Base-by-base conservation (phyloP, 2,888 invertebrate genomes). In the Ennomos erosarius region DNA sequence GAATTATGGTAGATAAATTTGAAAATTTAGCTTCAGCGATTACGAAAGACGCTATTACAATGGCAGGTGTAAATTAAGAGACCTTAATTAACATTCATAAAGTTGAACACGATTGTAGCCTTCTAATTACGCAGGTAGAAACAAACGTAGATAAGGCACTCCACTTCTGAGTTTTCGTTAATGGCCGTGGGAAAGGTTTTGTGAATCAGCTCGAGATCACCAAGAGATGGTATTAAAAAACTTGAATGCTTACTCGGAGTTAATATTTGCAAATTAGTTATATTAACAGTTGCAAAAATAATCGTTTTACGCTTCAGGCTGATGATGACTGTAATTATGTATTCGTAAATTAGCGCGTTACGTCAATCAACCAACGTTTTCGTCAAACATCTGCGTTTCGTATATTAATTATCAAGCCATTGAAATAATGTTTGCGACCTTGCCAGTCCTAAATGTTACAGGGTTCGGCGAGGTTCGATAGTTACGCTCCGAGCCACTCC, bases 51-150 rank as follows among this genome's bases (percentile, higher is more conserved):
- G 66, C 67, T 68, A 73, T 71, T 71, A 70, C 64, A 60, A 63
- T 53, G 51, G 64, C 58, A 65, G 67, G 67, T 69, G 69, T 70
- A 63, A 72, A 75, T 69, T 66, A 64, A 70, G 70, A 59, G 63
- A 64, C 62, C 58, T 69, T 68, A 71, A 72, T 78, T 74, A 75
- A 68, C 67, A 64, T 67, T 66, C 49, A 71, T 73, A 62, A 70
- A 68, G 59, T 63, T 57, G 49, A 59, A 55, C 58, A 49, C 36
- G 59, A 49, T 53, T 62, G 50, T 47, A 53, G 68, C 64, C 54
- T 43, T 70, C 72, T 76, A 75, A 75, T 77, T 74, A 73, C 70
- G 69, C 65, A 68, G 59, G 72, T 74, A 72, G 74, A 73, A 74
- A 71, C 72, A 76, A 73, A 76, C 55, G 66, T 59, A 59, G 62